These are phyloP conservation scores for Semnornis frantzii DNA, from an alignment of 2,113 vertebrate species.

Conservation along the genomic window DNA sequence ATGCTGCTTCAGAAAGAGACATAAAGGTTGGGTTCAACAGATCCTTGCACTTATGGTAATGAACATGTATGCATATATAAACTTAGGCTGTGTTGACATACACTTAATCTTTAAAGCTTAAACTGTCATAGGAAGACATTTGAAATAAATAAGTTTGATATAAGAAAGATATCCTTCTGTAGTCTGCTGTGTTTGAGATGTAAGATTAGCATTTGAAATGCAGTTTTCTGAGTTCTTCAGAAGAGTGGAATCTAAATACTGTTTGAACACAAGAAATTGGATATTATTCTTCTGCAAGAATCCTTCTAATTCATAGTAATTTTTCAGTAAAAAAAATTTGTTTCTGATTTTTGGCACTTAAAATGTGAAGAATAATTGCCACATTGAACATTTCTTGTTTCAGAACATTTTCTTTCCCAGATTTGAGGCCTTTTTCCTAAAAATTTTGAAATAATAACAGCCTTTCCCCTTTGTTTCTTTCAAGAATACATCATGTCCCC, in stretches of 20 bases:
- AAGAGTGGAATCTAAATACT: background rate
- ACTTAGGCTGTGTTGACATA: background rate
- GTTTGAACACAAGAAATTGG: background rate
- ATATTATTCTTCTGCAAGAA: background rate
- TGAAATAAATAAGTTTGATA: background rate
- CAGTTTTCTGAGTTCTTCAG: background rate
- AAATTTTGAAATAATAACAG: background rate
- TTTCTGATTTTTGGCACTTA: background rate
- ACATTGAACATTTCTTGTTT: background rate
- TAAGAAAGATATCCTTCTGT: background rate
- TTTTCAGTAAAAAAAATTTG: background rate
- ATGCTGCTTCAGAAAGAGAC: conserved; percentile 8
- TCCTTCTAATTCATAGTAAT: background rate
- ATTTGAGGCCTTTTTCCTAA: background rate
- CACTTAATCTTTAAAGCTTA: background rate
- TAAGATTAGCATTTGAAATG: background rate
- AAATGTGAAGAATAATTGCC: background rate
- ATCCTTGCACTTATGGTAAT: background rate
- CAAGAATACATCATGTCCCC: background rate
- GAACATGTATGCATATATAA: background rate
- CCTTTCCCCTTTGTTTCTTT: background rate
- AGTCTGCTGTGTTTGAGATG: background rate
- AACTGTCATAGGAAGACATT: background rate
- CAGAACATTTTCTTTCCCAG: background rate
- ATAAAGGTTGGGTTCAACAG: background rate